A percentile compares a stretch with the other conserved stretches of the same genome.
phyloP scores from a whole-genome alignment of 2,113 vertebrate genomes.

The Alectura lathami region DNA sequence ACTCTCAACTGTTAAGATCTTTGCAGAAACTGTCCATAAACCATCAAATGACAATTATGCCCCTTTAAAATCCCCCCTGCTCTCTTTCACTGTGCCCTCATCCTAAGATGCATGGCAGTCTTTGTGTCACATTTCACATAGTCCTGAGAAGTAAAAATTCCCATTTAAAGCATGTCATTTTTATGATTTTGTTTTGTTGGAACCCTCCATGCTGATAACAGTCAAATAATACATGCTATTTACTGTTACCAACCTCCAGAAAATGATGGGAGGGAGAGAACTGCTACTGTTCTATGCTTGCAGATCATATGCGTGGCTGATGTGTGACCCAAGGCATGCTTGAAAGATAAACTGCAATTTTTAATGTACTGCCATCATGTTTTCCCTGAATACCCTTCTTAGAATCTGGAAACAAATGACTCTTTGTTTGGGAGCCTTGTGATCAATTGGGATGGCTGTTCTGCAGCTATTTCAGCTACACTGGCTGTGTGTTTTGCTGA shows the following conservation, averaged over 20 bases:
- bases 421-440: neutral
- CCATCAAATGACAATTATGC: neutral
- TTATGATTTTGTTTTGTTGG: neutral
- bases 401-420: neutral
- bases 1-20: neutral
- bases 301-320: neutral
- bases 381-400: conserved; percentile 20
- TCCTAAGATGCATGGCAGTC: neutral
- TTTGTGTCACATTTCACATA: accelerated
- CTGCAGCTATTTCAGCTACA: neutral
- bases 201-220: neutral
- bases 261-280: neutral
- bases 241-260: neutral
- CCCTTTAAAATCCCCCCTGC: neutral
- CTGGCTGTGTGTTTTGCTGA: conserved; percentile 15
- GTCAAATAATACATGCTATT: neutral
- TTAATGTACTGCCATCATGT: conserved; percentile 11
- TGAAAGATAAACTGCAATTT: conserved; percentile 33
- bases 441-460: conserved; percentile 10
- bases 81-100: neutral
- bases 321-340: neutral
- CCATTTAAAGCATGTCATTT: neutral
- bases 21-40: neutral
- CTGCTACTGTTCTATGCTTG: neutral
- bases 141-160: neutral